phyloP scores from a whole-genome alignment of 1,140 invertebrate species.

The Drosophila kanapiae region DNA sequence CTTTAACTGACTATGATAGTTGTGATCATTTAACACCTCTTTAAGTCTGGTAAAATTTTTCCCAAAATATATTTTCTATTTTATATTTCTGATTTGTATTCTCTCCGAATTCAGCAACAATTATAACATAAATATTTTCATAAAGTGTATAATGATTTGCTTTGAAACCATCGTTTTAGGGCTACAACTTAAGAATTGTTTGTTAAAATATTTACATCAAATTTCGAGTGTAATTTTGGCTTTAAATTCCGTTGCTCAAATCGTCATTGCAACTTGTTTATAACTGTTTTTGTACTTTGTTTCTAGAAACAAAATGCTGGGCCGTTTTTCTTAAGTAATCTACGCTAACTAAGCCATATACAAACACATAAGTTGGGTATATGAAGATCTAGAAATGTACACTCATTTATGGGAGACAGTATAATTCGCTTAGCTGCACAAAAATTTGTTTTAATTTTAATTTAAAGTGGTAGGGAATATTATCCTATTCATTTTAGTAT shows the following conservation, averaged over 20 bases:
- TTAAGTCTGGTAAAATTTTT: neutral
- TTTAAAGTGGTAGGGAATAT: too few relatives aligned
- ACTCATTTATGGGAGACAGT: slow-evolving; percentile 22
- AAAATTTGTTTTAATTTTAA: neutral
- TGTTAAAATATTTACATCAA: slow-evolving; percentile 40
- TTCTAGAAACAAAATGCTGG: slow-evolving; percentile 35
- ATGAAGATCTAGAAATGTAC: slow-evolving; percentile 39
- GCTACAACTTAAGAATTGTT: slow-evolving; percentile 31
- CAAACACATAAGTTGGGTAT: slow-evolving; percentile 13
- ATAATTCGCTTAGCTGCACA: slow-evolving; percentile 14
- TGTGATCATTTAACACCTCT: neutral
- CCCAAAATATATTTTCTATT: neutral
- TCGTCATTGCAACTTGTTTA: slow-evolving; percentile 16
- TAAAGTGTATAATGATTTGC: slow-evolving; percentile 24
- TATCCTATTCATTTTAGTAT: too few relatives aligned
- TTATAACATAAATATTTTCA: slow-evolving; percentile 33
- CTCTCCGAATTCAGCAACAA: slow-evolving; percentile 65
- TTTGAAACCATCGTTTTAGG: slow-evolving; percentile 11
- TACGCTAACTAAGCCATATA: slow-evolving; percentile 48
- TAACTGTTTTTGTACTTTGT: slow-evolving; percentile 36
- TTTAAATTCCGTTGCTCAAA: slow-evolving; percentile 8
- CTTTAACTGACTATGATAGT: neutral
- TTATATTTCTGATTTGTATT: slow-evolving; percentile 45
- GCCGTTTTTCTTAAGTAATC: slow-evolving; percentile 9
- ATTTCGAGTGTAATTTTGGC: slow-evolving; percentile 7